Conservation (phyloP, 2,797 vertebrate species). For the Dicrostonyx torquatus region DNA sequence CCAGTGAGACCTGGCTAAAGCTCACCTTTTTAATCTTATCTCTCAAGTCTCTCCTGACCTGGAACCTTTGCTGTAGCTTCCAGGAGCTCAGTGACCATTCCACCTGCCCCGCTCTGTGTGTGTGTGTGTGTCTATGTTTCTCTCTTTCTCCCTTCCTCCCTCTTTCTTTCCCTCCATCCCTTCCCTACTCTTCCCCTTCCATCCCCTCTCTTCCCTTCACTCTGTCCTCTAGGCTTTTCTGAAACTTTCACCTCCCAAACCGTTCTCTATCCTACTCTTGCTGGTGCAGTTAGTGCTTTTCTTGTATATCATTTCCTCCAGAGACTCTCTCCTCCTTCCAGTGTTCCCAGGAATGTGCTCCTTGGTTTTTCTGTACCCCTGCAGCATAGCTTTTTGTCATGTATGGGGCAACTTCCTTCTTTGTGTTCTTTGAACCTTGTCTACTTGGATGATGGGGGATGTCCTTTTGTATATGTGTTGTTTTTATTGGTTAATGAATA, state of each 20-base stretch:
- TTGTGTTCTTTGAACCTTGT: neutral
- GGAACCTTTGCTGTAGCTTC: neutral
- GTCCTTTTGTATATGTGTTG: no score
- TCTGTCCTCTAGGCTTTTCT: neutral
- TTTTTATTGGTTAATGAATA: no score
- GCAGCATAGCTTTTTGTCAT: neutral
- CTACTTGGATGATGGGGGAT: neutral
- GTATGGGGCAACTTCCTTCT: neutral
- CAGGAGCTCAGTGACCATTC: neutral
- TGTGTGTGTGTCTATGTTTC: no score
- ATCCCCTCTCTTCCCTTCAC: neutral
- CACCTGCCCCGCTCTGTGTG: neutral
- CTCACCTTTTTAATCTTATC: neutral
- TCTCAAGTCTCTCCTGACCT: neutral
- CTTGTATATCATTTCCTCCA: neutral
- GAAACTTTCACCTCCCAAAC: neutral
- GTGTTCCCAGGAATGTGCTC: neutral
- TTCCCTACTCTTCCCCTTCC: neutral
- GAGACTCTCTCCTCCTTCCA: fast-evolving
- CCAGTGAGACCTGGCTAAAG: neutral
- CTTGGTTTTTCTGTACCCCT: neutral
- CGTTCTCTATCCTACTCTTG: neutral
- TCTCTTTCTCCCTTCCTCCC: neutral
- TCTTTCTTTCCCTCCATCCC: neutral
- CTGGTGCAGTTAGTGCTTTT: neutral